Conservation (phyloP, 2,113 vertebrate species). For the Gnathonemus echidnorhynchus region DNA sequence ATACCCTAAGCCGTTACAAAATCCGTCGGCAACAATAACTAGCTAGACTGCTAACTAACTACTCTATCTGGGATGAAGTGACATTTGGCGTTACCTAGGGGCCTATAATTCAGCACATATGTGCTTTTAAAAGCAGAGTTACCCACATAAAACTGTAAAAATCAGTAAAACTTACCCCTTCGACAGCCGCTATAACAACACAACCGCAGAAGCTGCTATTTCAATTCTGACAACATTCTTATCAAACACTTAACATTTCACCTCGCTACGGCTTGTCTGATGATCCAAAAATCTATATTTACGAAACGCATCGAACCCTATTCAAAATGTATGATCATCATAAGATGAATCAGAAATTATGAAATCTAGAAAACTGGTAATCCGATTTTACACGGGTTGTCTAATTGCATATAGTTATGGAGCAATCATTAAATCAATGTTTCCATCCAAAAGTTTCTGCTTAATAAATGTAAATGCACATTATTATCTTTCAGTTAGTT, state of each 20-base stretch:
- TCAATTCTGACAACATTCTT: slow-evolving; percentile 7
- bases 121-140: neutral
- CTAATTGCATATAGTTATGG: neutral
- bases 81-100: neutral
- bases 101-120: neutral
- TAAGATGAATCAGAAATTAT: neutral
- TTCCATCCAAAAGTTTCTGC: neutral
- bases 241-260: neutral
- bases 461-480: neutral
- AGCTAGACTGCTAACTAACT: neutral
- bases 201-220: neutral
- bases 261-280: neutral
- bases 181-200: neutral
- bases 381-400: neutral
- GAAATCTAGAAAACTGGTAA: neutral
- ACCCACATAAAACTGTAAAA: neutral
- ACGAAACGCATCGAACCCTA: slow-evolving; percentile 5
- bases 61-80: neutral
- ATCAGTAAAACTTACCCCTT: neutral
- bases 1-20: neutral
- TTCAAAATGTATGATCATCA: neutral
- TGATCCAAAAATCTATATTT: slow-evolving; percentile 1
- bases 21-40: neutral
- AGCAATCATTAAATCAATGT: neutral
- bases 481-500: neutral